Base-by-base conservation (phyloP, 2,113 vertebrate species). In the Tragulus kanchil region DNA sequence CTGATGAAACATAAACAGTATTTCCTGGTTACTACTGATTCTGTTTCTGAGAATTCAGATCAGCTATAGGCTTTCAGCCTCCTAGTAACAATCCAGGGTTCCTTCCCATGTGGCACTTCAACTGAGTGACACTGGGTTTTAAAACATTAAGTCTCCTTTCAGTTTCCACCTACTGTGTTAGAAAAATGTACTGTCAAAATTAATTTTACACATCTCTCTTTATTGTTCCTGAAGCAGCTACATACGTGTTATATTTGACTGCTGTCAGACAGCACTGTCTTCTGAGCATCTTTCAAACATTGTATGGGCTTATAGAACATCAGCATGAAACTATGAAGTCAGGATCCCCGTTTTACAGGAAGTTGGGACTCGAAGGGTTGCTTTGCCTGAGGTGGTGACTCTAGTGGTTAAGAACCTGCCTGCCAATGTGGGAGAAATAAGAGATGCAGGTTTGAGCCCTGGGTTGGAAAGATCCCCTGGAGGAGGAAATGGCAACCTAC, bases 61-160 rank as follows among this genome's bases (percentile, higher is more conserved):
- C 61, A 3, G 23, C 36, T 82, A 42, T n/a, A 73, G 1, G 69
- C 6, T 31, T n/a, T 79, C 62, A 62, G 67, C 23, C 62, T 73
- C 16, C 12, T 12, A 10, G 6, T 6, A 56, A 48, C 5, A 62
- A 5, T 4, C n/a, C 42, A 90, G 13, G 50, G 31, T 23, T 94
- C 62, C 59, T 62, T 69, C 56, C n/a, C 71, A 42, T 1, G 0
- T 42, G 73, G 52, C 25, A 26, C 54, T 45, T 19, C 36, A 73
- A 10, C 54, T 31, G 5, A 3, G 11, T 15, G 12, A 69, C n/a
- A 71, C 9, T 75, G 65, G 8, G 31, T 19, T 81, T 31, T 79
- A 36, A 75, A 64, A 56, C n/a, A 75, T 64, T n/a, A 89, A 31
- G 62, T 71, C n/a, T 87, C 61, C 73, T 69, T 95, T 88, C 61